Evolutionary conservation across 2,797 vertebrate species (phyloP), one percentile per base, ranked within the genome.

Genomic region (Sebastes diploproa): DNA sequence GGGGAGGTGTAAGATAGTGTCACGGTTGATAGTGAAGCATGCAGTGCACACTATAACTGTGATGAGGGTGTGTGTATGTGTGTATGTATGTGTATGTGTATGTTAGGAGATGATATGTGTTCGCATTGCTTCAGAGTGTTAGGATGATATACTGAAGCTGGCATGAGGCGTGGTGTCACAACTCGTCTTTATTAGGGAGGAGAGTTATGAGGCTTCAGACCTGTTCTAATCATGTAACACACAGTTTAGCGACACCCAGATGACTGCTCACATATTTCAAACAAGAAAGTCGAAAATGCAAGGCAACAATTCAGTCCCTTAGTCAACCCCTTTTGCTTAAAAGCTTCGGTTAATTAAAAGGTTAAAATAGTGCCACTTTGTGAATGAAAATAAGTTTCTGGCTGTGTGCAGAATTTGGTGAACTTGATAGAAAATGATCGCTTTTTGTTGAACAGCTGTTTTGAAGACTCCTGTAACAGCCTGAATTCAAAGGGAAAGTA

Each of bases 171-270:
- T 36, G 50, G 30, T 72, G 64, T 79, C 70, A 72, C 62, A 65
- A 82, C 65, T 77, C n/a, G 62, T 88, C 70, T 82, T 86, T 75
- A 89, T 83, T 86, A 81, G 76, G 46, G 46, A 38, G 34, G 62
- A 88, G 77, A 90, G 60, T 75, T 74, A 81, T 52, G 63, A 79
- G 52, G 71, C 46, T 16, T 84, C 60, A 60, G 70, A 73, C 42
- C 67, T 76, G 56, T 77, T 82, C 63, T 80, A 81, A 83, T 80
- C 64, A 80, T 69, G 58, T 52, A 70, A 65, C 63, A 42, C 67
- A 42, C 67, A 58, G 55, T 78, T 58, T 27, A 77, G 75, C 5
- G 0, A 77, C 60, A 34, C 52, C 66, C 32, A n/a, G 13, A 74
- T 20, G 63, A 66, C 58, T 12, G 30, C 50, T 32, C 54, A 32